phyloP scores from a whole-genome alignment of 2,113 vertebrate genomes.

The Eurystomus gularis region DNA sequence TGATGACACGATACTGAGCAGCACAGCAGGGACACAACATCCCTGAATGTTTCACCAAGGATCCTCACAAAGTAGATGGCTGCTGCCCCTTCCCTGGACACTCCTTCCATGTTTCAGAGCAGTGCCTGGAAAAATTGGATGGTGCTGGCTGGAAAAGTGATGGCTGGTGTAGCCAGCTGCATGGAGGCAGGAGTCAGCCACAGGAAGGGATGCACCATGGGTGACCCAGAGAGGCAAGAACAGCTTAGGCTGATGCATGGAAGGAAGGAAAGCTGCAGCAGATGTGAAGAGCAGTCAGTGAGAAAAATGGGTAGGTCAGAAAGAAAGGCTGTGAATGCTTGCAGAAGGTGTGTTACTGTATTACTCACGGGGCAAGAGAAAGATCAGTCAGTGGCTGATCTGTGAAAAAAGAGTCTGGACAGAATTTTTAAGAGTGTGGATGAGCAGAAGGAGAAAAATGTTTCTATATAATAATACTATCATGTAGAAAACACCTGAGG shows the following conservation, averaged over 20 bases:
- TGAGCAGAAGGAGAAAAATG: neutral
- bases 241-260: neutral
- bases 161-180: neutral
- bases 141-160: rapidly evolving
- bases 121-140: neutral
- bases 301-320: neutral
- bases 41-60: neutral
- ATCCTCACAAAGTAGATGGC: neutral
- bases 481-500: neutral
- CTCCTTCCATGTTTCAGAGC: neutral
- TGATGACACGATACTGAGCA: neutral
- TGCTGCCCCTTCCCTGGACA: neutral
- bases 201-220: neutral
- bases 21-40: neutral
- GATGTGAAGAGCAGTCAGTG: neutral
- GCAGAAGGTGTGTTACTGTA: neutral
- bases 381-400: neutral
- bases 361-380: neutral
- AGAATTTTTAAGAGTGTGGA: neutral
- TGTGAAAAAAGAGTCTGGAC: neutral
- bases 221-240: neutral
- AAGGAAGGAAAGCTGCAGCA: neutral
- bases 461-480: neutral
- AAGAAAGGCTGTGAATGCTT: neutral
- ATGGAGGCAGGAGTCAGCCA: neutral